Evolutionary conservation across 2,888 invertebrate species (phyloP).

Genomic region (Apodemia duryi): DNA sequence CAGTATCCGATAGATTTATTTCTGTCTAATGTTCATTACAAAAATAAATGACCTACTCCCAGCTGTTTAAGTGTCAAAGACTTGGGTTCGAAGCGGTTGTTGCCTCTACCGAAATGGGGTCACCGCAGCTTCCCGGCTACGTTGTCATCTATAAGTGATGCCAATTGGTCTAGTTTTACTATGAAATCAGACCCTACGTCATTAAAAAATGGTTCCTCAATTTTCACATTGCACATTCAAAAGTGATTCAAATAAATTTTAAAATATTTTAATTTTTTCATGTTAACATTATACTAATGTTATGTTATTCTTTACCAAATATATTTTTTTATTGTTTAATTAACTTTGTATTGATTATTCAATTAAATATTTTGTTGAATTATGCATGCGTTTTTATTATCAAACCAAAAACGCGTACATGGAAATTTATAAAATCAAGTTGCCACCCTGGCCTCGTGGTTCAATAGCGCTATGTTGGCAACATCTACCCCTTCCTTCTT

Average conservation of each 20-base stretch:
- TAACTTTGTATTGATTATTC: no score
- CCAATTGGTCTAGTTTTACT: constrained; percentile 13
- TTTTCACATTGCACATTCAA: neutral
- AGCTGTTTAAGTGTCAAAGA: constrained; percentile 45
- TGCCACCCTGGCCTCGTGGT: constrained; percentile 73
- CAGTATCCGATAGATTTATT: constrained; percentile 49
- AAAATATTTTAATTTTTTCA: no score
- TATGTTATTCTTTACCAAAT: no score
- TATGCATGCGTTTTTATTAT: neutral
- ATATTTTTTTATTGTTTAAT: neutral
- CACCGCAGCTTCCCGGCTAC: constrained; percentile 36
- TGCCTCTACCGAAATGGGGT: constrained; percentile 43
- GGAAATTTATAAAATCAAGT: constrained; percentile 17
- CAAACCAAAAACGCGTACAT: neutral
- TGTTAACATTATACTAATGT: no score
- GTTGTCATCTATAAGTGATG: constrained; percentile 16
- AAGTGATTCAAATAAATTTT: neutral
- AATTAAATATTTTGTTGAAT: no score
- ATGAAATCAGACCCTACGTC: neutral
- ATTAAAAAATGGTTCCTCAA: neutral
- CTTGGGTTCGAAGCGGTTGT: constrained; percentile 40
- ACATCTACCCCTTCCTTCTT: constrained; percentile 73
- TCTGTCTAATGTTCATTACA: constrained; percentile 43
- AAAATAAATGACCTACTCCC: constrained; percentile 50
- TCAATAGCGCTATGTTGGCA: constrained; percentile 64